Percentiles rank a stretch among this genome's conserved stretches.
phyloP scores from a whole-genome alignment of 1,140 invertebrate genomes.

The Brachionus koreanus region DNA sequence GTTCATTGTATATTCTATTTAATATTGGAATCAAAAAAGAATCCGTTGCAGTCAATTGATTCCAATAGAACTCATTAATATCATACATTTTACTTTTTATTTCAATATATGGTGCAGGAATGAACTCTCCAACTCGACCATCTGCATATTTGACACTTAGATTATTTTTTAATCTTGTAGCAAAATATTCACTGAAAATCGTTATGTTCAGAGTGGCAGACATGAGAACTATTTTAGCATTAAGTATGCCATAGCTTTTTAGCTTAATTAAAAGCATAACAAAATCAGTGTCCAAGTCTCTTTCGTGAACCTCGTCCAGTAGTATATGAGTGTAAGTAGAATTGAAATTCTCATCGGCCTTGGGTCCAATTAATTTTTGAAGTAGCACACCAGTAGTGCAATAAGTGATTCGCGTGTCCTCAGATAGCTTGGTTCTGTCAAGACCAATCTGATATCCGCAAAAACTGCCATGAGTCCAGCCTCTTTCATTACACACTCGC shows the following conservation, averaged over 20 bases:
- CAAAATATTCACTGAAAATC: conserved; percentile 55
- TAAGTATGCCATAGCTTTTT: conserved; percentile 51
- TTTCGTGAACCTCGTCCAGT: conserved; percentile 59
- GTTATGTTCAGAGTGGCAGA: conserved; percentile 56
- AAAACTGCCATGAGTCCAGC: conserved; percentile 52
- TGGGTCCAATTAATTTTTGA: conserved; percentile 54
- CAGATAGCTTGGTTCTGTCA: conserved; percentile 45
- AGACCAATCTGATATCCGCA: conserved; percentile 57
- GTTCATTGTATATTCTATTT: background rate
- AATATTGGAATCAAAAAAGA: background rate
- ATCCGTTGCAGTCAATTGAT: background rate
- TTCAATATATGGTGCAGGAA: conserved; percentile 53
- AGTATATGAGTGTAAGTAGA: conserved; percentile 56
- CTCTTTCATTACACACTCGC: conserved; percentile 53
- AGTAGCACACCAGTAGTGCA: conserved; percentile 58
- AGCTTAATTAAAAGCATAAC: conserved; percentile 54
- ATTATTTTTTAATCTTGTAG: background rate
- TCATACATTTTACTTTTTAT: conserved; percentile 51
- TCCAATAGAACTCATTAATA: conserved; percentile 48
- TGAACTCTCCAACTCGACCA: conserved; percentile 47
- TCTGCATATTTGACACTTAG: conserved; percentile 1
- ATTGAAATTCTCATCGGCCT: conserved; percentile 51
- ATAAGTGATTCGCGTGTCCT: conserved; percentile 54
- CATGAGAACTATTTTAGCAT: conserved; percentile 65
- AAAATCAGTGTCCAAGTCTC: conserved; percentile 58